Base-by-base conservation (phyloP, 2,797 vertebrate species). In the Gadopsis bispinosus region DNA sequence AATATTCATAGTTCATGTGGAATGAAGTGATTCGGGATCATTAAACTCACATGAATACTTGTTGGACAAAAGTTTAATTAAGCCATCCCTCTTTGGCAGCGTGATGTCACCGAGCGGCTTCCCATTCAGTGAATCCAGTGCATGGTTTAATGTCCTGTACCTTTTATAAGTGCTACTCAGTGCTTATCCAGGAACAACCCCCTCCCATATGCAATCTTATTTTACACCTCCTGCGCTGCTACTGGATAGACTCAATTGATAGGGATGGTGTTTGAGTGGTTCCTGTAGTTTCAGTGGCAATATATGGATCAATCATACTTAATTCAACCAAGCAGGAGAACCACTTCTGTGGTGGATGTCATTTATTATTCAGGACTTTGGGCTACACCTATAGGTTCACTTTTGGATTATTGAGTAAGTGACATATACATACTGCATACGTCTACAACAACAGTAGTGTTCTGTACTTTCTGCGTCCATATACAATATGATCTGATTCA, bases 41-140 rank as follows among this genome's bases (percentile, higher is more conserved):
- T 94, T 93, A 94, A 93, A 93, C 69, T 66, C 80, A 81, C 84
- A 92, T 90, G 89, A 92, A 92, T 93, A 92, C 93, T 93, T 93
- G 91, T 88, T 55, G 17, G 80, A 93, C 92, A 79, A 92, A 94
- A 92, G 78, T 91, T 92, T 90, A 93, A 93, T 92, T 76, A 85
- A 83, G 77, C 87, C 77, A 81, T 88, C 81, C 64, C 78, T 91
- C 93, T 91, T 82, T 79, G 68, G 78, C 33, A 9, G 74, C 4
- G 7, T 88, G 86, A 88, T 88, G 85, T 89, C 89, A 89, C 70
- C 39, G 35, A 77, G 75, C 43, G 5, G 75, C 85, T 83, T 77
- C 80, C 82, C 55, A 60, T 68, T 80, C 79, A 70, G 14, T 77
- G 84, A 75, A 72, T 76, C 68, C 41, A 81, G 81, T 35, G 61